phyloP scores from a whole-genome alignment of 2,797 vertebrate genomes.

The Tapirus indicus region DNA sequence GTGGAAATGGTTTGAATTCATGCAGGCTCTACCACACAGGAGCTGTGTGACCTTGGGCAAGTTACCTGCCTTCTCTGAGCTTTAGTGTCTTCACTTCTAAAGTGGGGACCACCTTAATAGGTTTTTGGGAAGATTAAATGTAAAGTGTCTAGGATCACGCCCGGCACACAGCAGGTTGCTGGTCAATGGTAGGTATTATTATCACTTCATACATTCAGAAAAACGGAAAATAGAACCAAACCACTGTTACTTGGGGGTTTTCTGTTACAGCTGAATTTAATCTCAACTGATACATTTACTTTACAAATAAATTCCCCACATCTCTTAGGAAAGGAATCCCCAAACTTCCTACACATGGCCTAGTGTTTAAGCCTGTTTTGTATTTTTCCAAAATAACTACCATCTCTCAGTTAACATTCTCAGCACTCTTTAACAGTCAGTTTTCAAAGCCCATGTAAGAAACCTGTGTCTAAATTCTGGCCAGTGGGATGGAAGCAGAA shows the following conservation, averaged over 20 bases:
- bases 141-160: not conserved
- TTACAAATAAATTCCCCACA: not conserved
- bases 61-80: not conserved
- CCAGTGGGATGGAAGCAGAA: not conserved
- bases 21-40: not conserved
- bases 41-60: not conserved
- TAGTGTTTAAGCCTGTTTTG: slow-evolving; percentile 14
- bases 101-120: not conserved
- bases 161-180: not conserved
- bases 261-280: slow-evolving; percentile 34
- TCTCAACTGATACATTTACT: not conserved
- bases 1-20: not conserved
- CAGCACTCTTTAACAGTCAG: not conserved
- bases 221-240: not conserved
- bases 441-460: not conserved
- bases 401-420: not conserved
- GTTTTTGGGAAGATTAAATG: not conserved
- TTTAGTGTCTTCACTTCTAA: not conserved
- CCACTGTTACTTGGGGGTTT: not conserved
- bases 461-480: not conserved
- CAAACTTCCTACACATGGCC: not conserved
- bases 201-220: not conserved
- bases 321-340: slow-evolving; percentile 39
- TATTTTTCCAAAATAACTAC: slow-evolving; percentile 44
- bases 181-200: not conserved